Base-by-base conservation (phyloP, 1,140 invertebrate species). In the Scaptomyza hsui region DNA sequence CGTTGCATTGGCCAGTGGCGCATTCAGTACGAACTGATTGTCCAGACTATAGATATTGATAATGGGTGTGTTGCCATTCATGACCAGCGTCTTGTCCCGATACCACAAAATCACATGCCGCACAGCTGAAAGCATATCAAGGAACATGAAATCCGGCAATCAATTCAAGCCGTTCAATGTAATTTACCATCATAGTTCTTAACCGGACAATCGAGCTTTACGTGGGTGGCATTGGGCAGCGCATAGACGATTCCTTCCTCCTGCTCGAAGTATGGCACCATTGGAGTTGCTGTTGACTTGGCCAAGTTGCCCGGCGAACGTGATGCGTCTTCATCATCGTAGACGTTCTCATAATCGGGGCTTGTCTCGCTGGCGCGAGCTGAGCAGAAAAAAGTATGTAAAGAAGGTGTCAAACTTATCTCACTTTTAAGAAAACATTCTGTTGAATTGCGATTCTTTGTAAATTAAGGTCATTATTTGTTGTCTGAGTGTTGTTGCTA, bases 151-250 rank as follows among this genome's bases (percentile, higher is more conserved):
- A 57, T 41, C 10, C 35, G 9, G 15, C 32, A 37, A 13, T n/a
- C n/a, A 32, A 16, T 15, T 42, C 9, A 18, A 19, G n/a, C n/a
- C n/a, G n/a, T n/a, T n/a, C n/a, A n/a, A 12, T 39, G 3, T 0
- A 1, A 53, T 67, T 79, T 64, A 89, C 85, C 63, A 62, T 89
- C 53, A 39, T 72, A 89, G 19, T 89, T 85, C 47, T 81, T 80
- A 0, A 78, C 85, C 5, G 85, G 85, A 29, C 85, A 89, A 2
- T 85, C 69, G 26, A 89, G 19, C 39, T 74, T 81, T 0, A 78
- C 74, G 5, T 45, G 37, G 18, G 44, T 74, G 12, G 32, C 49
- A 45, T 78, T 81, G 2, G 24, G 13, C 0, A 57, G 35, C 19
- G 75, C 75, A 63, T 81, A 81, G 5, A 81, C 29, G 13, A 59